These are phyloP conservation scores for Mylabris sibirica DNA, from an alignment of 2,888 invertebrate genomes.

Conservation along the genomic window DNA sequence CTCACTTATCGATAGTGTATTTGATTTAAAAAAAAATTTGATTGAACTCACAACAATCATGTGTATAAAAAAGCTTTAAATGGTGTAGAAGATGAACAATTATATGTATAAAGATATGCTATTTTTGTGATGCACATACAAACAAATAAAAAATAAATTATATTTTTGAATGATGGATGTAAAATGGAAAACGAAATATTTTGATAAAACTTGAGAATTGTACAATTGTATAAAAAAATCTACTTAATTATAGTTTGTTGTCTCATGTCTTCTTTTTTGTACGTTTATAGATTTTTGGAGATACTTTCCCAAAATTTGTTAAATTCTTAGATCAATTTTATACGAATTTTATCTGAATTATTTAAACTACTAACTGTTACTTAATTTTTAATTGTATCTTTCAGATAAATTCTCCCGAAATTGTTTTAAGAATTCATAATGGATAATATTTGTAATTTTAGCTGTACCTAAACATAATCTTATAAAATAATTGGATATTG, in stretches of 20 bases:
- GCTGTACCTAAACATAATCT: constrained; percentile 6
- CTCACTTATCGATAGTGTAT: constrained; percentile 29
- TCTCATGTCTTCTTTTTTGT: constrained; percentile 29
- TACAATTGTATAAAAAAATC: constrained; percentile 39
- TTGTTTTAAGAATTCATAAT: neutral
- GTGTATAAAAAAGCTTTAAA: constrained; percentile 47
- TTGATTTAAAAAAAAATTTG: constrained; percentile 12
- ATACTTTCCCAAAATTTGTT: neutral
- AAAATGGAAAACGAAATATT: constrained; percentile 42
- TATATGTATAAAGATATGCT: constrained; percentile 40
- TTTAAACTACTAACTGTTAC: neutral
- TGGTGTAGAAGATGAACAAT: constrained; percentile 41
- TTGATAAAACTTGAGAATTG: constrained; percentile 30
- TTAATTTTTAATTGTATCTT: constrained; percentile 3
- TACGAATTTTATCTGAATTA: constrained; percentile 14
- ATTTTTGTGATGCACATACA: constrained; percentile 56
- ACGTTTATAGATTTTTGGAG: constrained; percentile 31
- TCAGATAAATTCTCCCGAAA: neutral
- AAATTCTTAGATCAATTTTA: constrained; percentile 31
- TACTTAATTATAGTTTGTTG: neutral
- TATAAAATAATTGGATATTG: constrained; percentile 25
- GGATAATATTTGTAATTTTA: neutral
- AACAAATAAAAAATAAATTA: constrained; percentile 41
- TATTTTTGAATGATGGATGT: constrained; percentile 53
- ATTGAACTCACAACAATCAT: constrained; percentile 41